Percentiles rank a stretch among this genome's conserved stretches.
Evolutionary conservation across 2,113 vertebrate species (phyloP).

Genomic region (Rhinoderma darwinii): DNA sequence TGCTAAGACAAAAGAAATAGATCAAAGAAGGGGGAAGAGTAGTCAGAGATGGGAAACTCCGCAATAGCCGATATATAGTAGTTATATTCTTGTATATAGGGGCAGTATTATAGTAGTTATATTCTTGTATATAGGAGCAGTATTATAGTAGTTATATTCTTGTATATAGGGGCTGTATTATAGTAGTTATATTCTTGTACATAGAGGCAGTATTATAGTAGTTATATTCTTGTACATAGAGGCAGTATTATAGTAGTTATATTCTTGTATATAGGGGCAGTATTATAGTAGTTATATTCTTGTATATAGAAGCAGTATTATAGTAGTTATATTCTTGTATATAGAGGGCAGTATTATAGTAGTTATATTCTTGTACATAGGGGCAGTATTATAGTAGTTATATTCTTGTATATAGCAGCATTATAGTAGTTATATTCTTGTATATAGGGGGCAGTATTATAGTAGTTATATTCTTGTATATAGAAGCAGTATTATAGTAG

Average conservation of each 20-base stretch:
- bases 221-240: slow-evolving; percentile 2
- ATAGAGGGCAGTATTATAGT: slow-evolving; percentile 4
- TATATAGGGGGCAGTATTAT: too few species aligned
- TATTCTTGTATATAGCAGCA: too few species aligned
- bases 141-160: not conserved
- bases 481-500: not conserved
- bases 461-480: not conserved
- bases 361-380: not conserved
- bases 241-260: slow-evolving; percentile 3
- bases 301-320: not conserved
- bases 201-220: slow-evolving; percentile 12
- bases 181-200: slow-evolving; percentile 7
- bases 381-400: too few species aligned
- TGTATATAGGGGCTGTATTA: slow-evolving; percentile 3
- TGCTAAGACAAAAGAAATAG: not conserved
- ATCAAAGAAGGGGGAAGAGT: not conserved
- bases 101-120: too few species aligned
- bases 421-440: too few species aligned
- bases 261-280: not conserved
- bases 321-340: not conserved
- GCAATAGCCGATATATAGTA: not conserved
- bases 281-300: slow-evolving; percentile 2
- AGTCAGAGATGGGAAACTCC: not conserved
- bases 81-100: too few species aligned
- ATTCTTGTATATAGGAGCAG: not conserved